Percentiles rank a stretch among this genome's conserved stretches.
These are phyloP conservation scores for Bujurquina vittata DNA, from an alignment of 2,113 vertebrate genomes.

Conservation along the genomic window DNA sequence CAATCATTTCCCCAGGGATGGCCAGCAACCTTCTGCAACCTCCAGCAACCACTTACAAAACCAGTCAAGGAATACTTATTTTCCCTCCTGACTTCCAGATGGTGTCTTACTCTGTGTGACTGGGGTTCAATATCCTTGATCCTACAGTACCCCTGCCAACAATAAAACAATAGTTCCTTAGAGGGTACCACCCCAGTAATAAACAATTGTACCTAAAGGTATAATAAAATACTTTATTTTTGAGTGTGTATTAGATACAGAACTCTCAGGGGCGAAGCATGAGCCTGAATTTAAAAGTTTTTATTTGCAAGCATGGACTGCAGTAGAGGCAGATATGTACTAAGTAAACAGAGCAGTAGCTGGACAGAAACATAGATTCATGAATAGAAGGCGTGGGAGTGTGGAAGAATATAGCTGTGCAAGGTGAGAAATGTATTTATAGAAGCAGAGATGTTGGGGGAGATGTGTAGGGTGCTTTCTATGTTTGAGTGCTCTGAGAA, in stretches of 20 bases:
- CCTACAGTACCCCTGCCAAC: neutral
- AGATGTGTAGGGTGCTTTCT: conserved; percentile 1
- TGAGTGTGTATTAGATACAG: neutral
- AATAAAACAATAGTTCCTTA: neutral
- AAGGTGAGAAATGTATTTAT: conserved; percentile 22
- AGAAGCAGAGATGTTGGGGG: neutral
- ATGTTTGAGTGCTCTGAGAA: conserved; percentile 15
- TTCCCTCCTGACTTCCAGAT: neutral
- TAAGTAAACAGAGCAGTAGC: neutral
- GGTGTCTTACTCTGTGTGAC: neutral
- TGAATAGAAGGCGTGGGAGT: conserved; percentile 33
- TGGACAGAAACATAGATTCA: neutral
- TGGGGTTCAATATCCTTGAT: neutral
- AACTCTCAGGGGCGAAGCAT: neutral
- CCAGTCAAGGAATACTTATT: neutral
- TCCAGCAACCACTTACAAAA: neutral
- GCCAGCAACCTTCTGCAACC: neutral
- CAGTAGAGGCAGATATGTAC: neutral
- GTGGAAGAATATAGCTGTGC: conserved; percentile 8
- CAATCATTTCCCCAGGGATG: neutral
- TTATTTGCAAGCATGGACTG: neutral
- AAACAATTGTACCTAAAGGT: neutral
- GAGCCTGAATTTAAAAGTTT: neutral
- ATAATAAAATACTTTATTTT: neutral
- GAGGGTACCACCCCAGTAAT: neutral